Conservation (phyloP, 2,888 invertebrate species). For the Sylvicola fuscatus region DNA sequence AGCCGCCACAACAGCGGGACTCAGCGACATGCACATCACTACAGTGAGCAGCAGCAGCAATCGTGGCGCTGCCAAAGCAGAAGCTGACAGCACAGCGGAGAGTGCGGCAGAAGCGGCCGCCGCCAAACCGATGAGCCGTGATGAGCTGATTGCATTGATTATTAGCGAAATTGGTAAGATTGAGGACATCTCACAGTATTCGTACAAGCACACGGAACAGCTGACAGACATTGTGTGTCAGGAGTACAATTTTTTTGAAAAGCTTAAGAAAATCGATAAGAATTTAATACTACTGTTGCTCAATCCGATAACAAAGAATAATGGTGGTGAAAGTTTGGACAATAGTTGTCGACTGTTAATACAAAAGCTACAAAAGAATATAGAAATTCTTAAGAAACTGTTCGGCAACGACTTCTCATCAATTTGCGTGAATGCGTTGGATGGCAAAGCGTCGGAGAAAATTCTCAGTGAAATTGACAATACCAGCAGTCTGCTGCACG, state of each 20-base stretch:
- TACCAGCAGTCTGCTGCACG: too few species aligned
- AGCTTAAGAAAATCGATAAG: constrained; percentile 20
- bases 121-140: constrained; percentile 4
- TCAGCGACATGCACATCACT: constrained; percentile 1
- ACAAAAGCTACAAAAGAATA: constrained; percentile 20
- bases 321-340: constrained; percentile 4
- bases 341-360: constrained; percentile 7
- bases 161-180: constrained; percentile 20
- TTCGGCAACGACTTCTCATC: constrained; percentile 12
- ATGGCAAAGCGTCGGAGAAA: background rate
- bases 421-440: background rate
- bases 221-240: constrained; percentile 14
- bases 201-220: constrained; percentile 13
- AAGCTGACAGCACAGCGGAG: too few species aligned
- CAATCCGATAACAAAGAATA: constrained; percentile 16
- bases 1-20: background rate
- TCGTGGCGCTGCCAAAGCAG: too few species aligned
- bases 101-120: background rate
- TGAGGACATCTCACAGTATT: constrained; percentile 14
- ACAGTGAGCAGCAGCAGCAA: too few species aligned
- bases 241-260: constrained; percentile 19
- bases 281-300: constrained; percentile 19
- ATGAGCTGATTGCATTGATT: constrained; percentile 10
- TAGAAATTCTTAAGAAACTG: constrained; percentile 20
- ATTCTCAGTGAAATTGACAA: too few species aligned